These are phyloP conservation scores for Aptenodytes forsteri DNA, from an alignment of 2,113 vertebrate species.

Conservation along the genomic window DNA sequence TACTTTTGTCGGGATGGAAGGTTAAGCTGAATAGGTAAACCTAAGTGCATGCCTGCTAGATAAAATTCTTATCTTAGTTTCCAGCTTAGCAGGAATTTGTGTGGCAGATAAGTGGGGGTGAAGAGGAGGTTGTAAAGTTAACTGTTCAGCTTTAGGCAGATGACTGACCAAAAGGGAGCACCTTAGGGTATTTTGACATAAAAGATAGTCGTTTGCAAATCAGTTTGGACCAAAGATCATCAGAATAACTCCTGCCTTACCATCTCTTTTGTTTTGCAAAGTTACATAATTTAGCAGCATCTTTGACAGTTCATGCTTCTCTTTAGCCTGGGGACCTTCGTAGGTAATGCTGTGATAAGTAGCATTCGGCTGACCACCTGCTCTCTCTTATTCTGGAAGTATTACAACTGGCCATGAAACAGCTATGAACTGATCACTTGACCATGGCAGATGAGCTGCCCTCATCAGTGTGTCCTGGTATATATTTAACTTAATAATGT, in stretches of 20 bases:
- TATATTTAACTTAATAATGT: constrained; percentile 42
- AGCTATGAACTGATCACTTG: neutral
- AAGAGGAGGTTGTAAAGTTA: neutral
- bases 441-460: constrained; percentile 12
- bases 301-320: neutral
- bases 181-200: neutral
- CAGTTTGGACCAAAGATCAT: neutral
- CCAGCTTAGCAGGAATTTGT: neutral
- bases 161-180: neutral
- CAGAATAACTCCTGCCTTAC: neutral
- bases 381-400: neutral
- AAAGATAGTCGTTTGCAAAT: neutral
- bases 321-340: neutral
- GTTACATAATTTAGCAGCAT: neutral
- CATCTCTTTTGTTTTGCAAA: neutral
- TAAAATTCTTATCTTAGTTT: neutral
- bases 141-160: neutral
- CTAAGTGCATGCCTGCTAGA: neutral
- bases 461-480: constrained; percentile 1
- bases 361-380: neutral
- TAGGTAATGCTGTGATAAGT: neutral
- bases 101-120: neutral
- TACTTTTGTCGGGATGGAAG: neutral
- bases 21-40: neutral
- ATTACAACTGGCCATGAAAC: neutral